Evolutionary conservation across 2,888 invertebrate species (phyloP), one percentile per base, ranked within the genome.

Genomic region (Anoplius nigerrimus): DNA sequence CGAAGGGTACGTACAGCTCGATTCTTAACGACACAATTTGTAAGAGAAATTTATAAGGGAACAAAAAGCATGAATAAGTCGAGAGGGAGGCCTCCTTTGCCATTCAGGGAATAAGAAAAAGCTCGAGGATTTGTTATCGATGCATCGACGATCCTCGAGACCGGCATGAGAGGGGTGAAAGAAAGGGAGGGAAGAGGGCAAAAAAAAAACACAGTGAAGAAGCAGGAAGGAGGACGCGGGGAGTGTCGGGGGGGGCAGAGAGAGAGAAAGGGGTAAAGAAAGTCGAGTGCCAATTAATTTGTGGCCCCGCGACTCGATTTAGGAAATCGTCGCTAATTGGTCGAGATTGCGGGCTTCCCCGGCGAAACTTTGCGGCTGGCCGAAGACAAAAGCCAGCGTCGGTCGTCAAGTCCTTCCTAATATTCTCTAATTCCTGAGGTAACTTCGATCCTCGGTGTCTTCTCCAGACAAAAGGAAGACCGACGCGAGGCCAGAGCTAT

Each of bases 271-370:
- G 45, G 53, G 51, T 53, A 63, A 71, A 68, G 72, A 72, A 76
- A 72, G 71, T 79, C 75, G 79, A 79, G 77, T 66, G 69, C 78
- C 79, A 79, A 79, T 79, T 79, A 79, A 75, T 69, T 77, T 75
- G 76, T 63, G 78, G 78, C 67, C 62, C 21, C 2, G 70, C 64
- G 69, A 60, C 71, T 74, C 74, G 78, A 78, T 79, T 79, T 79
- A 79, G 70, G 70, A 76, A 78, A 79, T 78, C 74, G 71, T 79
- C 72, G 76, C 72, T 79, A 79, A 78, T 78, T 78, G 78, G 79
- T 69, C 57, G 70, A 52, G 74, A 78, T 78, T 78, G 78, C 70
- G 72, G 76, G 74, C 16, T 71, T 71, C 69, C 75, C 74, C 57
- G 57, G 65, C 59, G 68, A 71, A 75, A 78, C 78, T 78, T 78